These are phyloP conservation scores for Progne subis DNA, from an alignment of 2,113 vertebrate genomes.

Conservation along the genomic window DNA sequence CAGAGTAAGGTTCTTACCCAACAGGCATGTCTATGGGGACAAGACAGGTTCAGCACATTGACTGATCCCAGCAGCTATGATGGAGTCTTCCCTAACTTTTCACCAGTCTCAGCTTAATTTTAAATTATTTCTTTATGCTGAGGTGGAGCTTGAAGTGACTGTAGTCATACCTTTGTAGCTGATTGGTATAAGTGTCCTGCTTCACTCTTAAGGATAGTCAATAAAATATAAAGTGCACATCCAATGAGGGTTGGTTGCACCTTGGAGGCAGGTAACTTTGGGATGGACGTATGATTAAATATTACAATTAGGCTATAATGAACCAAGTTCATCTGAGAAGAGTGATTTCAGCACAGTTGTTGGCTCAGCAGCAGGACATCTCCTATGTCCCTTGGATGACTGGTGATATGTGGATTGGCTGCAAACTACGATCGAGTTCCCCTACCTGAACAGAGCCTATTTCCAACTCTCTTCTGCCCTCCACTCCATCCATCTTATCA, in stretches of 20 bases:
- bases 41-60: background rate
- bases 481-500: background rate
- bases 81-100: background rate
- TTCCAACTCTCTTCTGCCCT: background rate
- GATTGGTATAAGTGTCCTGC: fast-evolving
- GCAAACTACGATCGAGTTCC: fast-evolving
- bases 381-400: background rate
- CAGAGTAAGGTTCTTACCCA: background rate
- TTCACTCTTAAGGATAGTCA: background rate
- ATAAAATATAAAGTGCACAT: background rate
- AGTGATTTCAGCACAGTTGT: background rate
- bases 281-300: background rate
- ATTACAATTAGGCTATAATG: background rate
- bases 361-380: background rate
- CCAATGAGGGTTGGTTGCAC: fast-evolving
- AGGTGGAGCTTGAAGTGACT: background rate
- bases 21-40: background rate
- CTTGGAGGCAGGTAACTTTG: background rate
- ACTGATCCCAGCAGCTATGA: background rate
- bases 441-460: no score
- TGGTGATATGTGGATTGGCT: fast-evolving
- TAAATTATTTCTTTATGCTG: background rate
- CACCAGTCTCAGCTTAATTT: background rate
- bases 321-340: background rate
- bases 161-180: background rate